Percentiles rank a stretch among this genome's conserved stretches.
These are phyloP conservation scores for Mionectes macconnelli DNA, from an alignment of 2,113 vertebrate genomes.

Conservation along the genomic window DNA sequence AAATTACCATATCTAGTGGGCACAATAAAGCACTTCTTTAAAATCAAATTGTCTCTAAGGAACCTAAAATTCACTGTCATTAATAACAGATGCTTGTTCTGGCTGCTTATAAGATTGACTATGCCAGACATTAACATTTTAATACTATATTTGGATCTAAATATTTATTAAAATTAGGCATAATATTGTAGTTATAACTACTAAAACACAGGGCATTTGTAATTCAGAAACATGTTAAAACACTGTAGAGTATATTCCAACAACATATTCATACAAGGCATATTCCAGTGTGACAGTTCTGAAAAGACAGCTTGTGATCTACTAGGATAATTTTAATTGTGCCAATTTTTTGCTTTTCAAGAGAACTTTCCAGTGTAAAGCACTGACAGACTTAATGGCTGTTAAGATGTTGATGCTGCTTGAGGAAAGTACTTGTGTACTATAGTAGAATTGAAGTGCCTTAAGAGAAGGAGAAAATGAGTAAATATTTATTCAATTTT, in stretches of 20 bases:
- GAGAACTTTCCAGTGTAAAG: neutral
- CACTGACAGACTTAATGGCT: neutral
- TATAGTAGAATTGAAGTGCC: neutral
- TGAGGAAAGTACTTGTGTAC: neutral
- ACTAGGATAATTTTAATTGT: neutral
- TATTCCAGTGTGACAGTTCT: neutral
- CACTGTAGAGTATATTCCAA: neutral
- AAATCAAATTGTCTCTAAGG: neutral
- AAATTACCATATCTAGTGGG: neutral
- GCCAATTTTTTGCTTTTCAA: neutral
- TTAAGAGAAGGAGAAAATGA: conserved; percentile 10
- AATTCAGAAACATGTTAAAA: neutral
- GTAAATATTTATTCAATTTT: conserved; percentile 27
- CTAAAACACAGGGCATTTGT: neutral
- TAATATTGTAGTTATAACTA: neutral
- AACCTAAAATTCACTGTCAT: neutral
- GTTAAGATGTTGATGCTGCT: neutral
- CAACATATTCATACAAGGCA: neutral
- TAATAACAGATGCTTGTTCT: neutral
- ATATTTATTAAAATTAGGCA: neutral
- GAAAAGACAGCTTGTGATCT: neutral
- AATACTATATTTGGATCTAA: neutral
- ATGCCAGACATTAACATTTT: neutral
- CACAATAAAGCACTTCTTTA: neutral
- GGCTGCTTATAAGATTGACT: neutral